Base-by-base conservation (phyloP, 2,888 invertebrate genomes). In the Drosophila stalkeri region DNA sequence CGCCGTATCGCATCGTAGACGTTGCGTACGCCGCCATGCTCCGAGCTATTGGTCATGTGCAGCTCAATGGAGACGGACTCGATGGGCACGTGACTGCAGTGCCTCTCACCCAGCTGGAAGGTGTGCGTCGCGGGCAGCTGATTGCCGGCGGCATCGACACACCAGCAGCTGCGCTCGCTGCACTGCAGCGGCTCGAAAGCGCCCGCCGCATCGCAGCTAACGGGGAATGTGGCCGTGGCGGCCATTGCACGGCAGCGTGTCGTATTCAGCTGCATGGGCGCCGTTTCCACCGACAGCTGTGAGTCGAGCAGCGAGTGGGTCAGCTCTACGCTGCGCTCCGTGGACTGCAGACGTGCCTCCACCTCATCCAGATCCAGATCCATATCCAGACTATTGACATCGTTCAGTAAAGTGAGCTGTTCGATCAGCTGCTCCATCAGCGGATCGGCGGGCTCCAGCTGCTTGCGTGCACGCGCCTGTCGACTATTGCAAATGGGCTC, bases 101-200 rank as follows among this genome's bases (percentile, higher is more conserved):
- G 93, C 54, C 93, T 94, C 55, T 94, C 94, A 39, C 95, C 95
- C 3, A 73, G 78, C 18, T 93, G 91, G 86, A 96, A 96, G 11
- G 95, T 94, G 72, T 94, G 94, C 0, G 95, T 94, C 16, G 94
- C 94, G 14, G 94, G 94, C 27, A 96, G 88, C 86, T 96, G 96
- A 90, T 96, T 96, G 35, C 96, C 96, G 1, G 97, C 97, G 69
- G 97, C 97, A 92, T 97, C 97, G 4, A 97, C 97, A 91, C 97
- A 97, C 97, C 97, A 97, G 91, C 97, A 97, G 46, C 60, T 94
- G 1, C 77, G 64, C 2, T 94, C 94, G 27, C 95, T 95, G 89
- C 97, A 97, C 88, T 97, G 97, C 0, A 95, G 95, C 1, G 97
- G 95, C 2, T 95, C 93, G 92, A 97, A 97, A 77, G 95, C 94